Evolutionary conservation across 2,888 invertebrate genomes (phyloP), one percentile per base, ranked within the genome.

Genomic region (Bellardia pandia): DNA sequence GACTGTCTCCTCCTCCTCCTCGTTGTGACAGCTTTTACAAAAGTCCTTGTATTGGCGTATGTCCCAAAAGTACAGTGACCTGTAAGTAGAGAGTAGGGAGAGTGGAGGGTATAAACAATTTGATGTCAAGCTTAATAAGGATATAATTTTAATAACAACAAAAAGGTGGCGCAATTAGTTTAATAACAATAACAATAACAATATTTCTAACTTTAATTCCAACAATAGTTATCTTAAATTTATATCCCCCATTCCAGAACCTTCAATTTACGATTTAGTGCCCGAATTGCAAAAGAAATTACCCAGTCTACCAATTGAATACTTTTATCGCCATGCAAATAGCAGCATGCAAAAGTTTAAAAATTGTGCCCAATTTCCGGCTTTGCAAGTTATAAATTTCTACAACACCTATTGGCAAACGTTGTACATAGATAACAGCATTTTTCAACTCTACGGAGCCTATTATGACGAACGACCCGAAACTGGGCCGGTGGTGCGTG

Each of bases 391-490:
- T 1, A 33, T 86, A 0, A 74, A 75, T 42, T 83, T 74, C 75
- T 72, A 83, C 58, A 86, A 86, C 30, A 83, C 83, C 58, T 79
- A 79, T 23, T 85, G 84, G 84, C 84, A 85, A 60, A 72, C 78
- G 2, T 60, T 74, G 30, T n/a, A 56, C 13, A 51, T 33, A 11
- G 64, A 37, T 51, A 96, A 97, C 90, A 97, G 97, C 30, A 97
- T 97, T 7, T 97, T 97, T 92, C 97, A 97, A 92, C 93, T 98
- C 74, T 98, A 96, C 93, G 97, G 97, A 13, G 98, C 98, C 1
- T 98, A 97, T 93, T 95, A 97, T 92, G 98, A 98, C 93, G 95
- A 95, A 75, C 94, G 98, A 62, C 66, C 66, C 2, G 9, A 7
- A 1, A 23, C 30, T 7, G 78, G 53, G 1, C 68, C 84, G 0